Conservation (phyloP, 2,113 vertebrate genomes). For the Macrotus californicus region DNA sequence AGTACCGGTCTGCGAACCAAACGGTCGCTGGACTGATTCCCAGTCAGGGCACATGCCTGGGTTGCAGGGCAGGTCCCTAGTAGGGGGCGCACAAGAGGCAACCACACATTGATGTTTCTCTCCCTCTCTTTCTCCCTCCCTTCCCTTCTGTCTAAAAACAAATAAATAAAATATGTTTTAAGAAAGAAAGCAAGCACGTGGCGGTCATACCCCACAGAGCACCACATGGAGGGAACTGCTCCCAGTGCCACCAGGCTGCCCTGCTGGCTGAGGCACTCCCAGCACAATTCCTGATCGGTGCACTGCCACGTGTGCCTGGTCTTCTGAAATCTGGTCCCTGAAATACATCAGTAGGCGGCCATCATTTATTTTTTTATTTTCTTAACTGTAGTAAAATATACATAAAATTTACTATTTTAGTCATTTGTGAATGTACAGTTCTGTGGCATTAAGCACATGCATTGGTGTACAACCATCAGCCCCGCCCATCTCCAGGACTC, state of each 20-base stretch:
- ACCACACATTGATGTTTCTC: too few species aligned
- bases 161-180: neutral
- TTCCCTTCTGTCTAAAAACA: too few species aligned
- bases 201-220: neutral
- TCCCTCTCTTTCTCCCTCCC: too few species aligned
- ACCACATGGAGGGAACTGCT: neutral
- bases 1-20: too few species aligned
- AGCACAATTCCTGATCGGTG: neutral
- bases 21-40: too few species aligned
- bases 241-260: neutral
- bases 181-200: neutral
- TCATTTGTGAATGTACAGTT: neutral
- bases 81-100: too few species aligned
- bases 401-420: neutral
- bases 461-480: neutral
- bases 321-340: neutral
- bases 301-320: neutral
- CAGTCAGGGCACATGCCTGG: too few species aligned
- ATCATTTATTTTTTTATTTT: neutral
- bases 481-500: neutral
- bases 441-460: neutral
- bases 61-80: too few species aligned
- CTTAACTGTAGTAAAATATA: neutral
- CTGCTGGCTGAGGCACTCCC: neutral
- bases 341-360: neutral